Evolutionary conservation across 2,888 invertebrate species (phyloP), one percentile per base, ranked within the genome.

Genomic region (Parthenolecanium corni): DNA sequence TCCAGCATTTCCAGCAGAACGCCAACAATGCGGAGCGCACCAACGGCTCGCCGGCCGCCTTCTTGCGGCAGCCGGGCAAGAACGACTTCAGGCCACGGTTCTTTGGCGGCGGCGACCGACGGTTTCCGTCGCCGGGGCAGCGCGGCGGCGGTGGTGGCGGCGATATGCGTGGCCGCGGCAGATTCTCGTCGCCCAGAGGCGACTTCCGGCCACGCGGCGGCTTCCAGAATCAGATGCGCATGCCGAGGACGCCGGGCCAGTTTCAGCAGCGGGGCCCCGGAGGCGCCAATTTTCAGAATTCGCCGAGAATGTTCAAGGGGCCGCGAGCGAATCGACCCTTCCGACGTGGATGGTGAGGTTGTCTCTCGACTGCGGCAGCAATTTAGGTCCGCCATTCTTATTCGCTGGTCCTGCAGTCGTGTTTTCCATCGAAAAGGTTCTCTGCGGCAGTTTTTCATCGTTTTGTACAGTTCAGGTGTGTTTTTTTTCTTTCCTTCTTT

Each of bases 201-300:
- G 58, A 58, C n/a, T 58, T 58, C 23, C 25, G 58, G 20, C 49
- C 40, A 14, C 47, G 58, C 16, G 36, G 44, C 1, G 44, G 23
- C 16, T 21, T 23, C 14, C 20, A n/a, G 20, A 53, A 53, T 21
- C 53, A 36, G 14, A 40, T 40, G 36, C 53, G 40, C 40, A 56
- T 56, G 56, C 25, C 24, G 2, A 44, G 56, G 44, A 56, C 42
- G 56, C 46, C 46, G n/a, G 18, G 44, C 18, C 56, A 42, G 14
- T 40, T 9, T 21, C n/a, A 18, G 5, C 9, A 21, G 12, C 42
- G 56, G 12, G 23, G 44, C 18, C 56, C 56, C 1, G 56, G 56
- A 24, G 56, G 24, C n/a, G 56, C n/a, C 2, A 58, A 58, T 14
- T 58, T 58, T 38, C 58, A 58, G 20, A 58, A 58, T 49, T 38